Evolutionary conservation across 2,888 invertebrate species (phyloP).

Genomic region (Cephus runcator): DNA sequence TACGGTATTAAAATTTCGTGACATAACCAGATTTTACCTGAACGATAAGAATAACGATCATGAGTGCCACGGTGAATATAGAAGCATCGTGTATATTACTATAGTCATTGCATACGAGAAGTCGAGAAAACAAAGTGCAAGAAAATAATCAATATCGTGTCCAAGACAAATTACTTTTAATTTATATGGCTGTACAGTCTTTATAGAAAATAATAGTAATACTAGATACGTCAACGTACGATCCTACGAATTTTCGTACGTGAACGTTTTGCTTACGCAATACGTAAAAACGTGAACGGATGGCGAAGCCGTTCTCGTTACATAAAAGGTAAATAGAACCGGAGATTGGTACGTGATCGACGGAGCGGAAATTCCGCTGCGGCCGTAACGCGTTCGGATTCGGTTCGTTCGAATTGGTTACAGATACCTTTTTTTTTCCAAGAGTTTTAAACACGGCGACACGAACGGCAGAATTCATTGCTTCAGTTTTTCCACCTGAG

Average conservation of each 20-base stretch:
- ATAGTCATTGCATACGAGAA: not conserved
- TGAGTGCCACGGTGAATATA: not conserved
- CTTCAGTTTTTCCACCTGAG: not conserved
- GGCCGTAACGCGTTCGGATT: slow-evolving; percentile 18
- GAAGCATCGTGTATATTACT: not conserved
- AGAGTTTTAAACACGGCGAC: not conserved
- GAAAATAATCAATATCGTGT: not conserved
- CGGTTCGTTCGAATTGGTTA: not conserved
- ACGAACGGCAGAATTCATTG: not conserved
- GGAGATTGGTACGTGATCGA: slow-evolving; percentile 21
- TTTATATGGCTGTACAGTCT: too few species aligned
- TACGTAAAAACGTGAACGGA: not conserved
- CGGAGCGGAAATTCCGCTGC: slow-evolving; percentile 18
- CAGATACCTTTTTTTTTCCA: not conserved
- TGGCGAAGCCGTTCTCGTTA: not conserved
- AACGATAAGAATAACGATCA: not conserved
- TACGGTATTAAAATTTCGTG: not conserved
- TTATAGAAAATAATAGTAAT: too few species aligned
- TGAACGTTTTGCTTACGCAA: not conserved
- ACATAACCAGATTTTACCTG: not conserved
- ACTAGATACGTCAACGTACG: too few species aligned
- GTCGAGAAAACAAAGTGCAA: not conserved
- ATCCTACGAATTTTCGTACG: too few species aligned
- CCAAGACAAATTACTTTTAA: too few species aligned
- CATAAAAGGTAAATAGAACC: slow-evolving; percentile 1